Evolutionary conservation across 2,797 vertebrate species (phyloP).

Genomic region (Synaphobranchus kaupii): DNA sequence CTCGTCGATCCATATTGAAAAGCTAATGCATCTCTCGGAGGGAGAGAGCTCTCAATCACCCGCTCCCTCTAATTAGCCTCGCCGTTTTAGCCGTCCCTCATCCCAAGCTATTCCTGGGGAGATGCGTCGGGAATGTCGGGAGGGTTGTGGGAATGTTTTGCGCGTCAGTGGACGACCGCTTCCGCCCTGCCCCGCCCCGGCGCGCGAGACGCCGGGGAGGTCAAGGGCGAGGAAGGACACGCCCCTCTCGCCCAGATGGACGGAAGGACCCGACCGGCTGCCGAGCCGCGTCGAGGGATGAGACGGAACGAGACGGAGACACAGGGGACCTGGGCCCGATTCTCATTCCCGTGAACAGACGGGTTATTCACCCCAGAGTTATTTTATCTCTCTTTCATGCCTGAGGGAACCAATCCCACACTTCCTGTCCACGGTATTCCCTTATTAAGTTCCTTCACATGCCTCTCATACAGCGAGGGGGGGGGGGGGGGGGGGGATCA

Average conservation of each 20-base stretch:
- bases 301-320: background rate
- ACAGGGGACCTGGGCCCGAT: background rate
- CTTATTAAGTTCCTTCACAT: conserved; percentile 25
- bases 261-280: background rate
- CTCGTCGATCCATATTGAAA: conserved; percentile 2
- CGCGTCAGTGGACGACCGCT: background rate
- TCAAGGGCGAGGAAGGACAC: background rate
- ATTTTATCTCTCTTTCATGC: conserved; percentile 28
- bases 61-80: conserved; percentile 26
- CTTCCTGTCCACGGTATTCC: conserved; percentile 15
- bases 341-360: conserved; percentile 1
- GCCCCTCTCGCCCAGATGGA: background rate
- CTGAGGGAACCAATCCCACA: conserved; percentile 20
- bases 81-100: background rate
- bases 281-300: background rate
- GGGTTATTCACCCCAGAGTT: conserved; percentile 8
- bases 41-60: background rate
- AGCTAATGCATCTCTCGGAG: background rate
- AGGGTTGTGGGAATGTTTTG: conserved; percentile 3
- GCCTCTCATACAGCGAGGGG: conserved; percentile 9
- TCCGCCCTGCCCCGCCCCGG: background rate
- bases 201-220: background rate
- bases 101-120: background rate
- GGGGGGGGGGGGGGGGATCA: background rate
- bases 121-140: background rate